Percentiles rank a stretch among this genome's conserved stretches.
These are phyloP conservation scores for Cephalopterus ornatus DNA, from an alignment of 2,113 vertebrate species.

Conservation along the genomic window DNA sequence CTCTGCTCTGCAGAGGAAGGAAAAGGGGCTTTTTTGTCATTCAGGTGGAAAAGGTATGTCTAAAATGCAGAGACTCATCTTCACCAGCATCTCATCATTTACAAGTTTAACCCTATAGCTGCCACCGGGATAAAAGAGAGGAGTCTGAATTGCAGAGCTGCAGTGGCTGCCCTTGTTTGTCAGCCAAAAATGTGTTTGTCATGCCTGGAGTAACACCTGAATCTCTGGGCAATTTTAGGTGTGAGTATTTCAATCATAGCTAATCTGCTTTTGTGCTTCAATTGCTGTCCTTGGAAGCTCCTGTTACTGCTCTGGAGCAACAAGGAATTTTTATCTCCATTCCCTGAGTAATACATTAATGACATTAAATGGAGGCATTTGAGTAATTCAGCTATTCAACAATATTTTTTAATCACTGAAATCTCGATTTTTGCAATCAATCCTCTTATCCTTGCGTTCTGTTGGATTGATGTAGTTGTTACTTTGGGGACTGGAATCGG, in stretches of 20 bases:
- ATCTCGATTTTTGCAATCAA: constrained; percentile 24
- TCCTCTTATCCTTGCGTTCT: constrained; percentile 30
- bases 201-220: neutral
- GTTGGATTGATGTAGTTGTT: constrained; percentile 40
- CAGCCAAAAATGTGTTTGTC: neutral
- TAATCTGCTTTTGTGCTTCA: neutral
- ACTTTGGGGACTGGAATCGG: neutral
- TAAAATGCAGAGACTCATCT: neutral
- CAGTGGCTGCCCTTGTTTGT: neutral
- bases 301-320: neutral
- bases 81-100: neutral
- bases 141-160: neutral
- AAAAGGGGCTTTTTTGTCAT: neutral
- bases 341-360: neutral
- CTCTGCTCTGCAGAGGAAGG: neutral
- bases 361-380: neutral
- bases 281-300: neutral
- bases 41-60: neutral
- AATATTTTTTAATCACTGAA: neutral
- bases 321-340: neutral
- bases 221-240: neutral
- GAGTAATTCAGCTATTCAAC: neutral
- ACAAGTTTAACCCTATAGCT: neutral
- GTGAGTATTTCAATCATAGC: neutral
- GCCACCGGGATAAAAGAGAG: neutral